A percentile compares a stretch with the other conserved stretches of the same genome.
These are phyloP conservation scores for Oenanthe oenanthe DNA, from an alignment of 2,113 vertebrate genomes.

Conservation along the genomic window DNA sequence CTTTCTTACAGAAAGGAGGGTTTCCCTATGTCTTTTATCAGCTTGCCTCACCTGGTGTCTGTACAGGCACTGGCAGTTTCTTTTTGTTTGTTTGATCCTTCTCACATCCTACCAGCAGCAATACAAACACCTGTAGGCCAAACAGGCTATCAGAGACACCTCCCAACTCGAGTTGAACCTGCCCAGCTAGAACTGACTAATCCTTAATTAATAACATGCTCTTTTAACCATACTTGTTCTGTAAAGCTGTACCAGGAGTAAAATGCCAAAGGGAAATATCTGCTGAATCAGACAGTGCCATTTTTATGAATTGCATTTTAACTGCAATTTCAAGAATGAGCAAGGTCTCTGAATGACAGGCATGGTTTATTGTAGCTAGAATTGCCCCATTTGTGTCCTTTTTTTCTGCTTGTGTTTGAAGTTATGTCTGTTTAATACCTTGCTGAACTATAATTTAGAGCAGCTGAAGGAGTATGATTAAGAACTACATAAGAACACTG, in stretches of 20 bases:
- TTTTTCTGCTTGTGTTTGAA: conserved; percentile 8
- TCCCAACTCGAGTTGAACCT: background rate
- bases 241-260: background rate
- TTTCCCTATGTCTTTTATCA: background rate
- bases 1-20: background rate
- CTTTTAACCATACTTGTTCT: background rate
- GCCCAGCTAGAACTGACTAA: background rate
- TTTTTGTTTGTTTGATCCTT: conserved; percentile 7
- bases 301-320: conserved; percentile 33
- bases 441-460: conserved; percentile 41
- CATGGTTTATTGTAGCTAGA: conserved; percentile 40
- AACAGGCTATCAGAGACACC: background rate
- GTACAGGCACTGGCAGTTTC: background rate
- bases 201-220: conserved; percentile 1
- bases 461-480: conserved; percentile 7
- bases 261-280: background rate
- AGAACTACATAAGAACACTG: conserved; percentile 1
- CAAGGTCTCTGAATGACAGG: conserved; percentile 22
- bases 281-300: background rate
- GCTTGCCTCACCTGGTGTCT: background rate
- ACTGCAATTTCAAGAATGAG: conserved; percentile 20
- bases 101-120: background rate
- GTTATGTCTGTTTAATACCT: conserved; percentile 58
- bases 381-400: conserved; percentile 31
- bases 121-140: background rate